A percentile compares a stretch with the other conserved stretches of the same genome.
These are phyloP conservation scores for Thaumetopoea pityocampa DNA, from an alignment of 1,140 invertebrate species.

Conservation along the genomic window DNA sequence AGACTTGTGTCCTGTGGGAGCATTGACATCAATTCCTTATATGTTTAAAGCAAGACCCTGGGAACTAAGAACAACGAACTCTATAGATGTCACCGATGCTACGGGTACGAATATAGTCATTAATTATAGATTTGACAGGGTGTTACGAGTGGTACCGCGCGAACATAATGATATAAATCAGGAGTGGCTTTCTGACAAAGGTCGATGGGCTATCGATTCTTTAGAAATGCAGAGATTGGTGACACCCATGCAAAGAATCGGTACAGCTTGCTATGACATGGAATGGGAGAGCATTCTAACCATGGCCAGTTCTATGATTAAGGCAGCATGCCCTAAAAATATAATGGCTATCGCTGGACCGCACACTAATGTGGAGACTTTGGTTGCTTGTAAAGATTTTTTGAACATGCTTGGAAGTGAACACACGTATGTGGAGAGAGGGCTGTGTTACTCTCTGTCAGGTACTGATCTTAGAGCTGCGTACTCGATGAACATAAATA, in stretches of 20 bases:
- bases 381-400: conserved; percentile 84
- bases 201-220: conserved; percentile 86
- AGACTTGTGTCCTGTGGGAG: conserved; percentile 99
- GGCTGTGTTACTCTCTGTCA: conserved; percentile 29
- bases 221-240: conserved; percentile 84
- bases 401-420: conserved; percentile 82
- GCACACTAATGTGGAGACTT: conserved; percentile 80
- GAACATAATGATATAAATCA: conserved; percentile 87
- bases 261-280: conserved; percentile 72
- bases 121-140: conserved; percentile 82
- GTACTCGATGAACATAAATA: conserved; percentile 54
- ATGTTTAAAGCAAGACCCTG: conserved; percentile 84
- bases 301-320: conserved; percentile 58
- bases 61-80: conserved; percentile 80
- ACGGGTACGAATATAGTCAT: conserved; percentile 86
- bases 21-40: conserved; percentile 98
- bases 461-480: conserved; percentile 42
- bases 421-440: conserved; percentile 47
- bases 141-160: conserved; percentile 83
- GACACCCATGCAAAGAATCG: conserved; percentile 79
- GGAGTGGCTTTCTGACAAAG: conserved; percentile 89
- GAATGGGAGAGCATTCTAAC: conserved; percentile 82
- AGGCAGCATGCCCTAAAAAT: conserved; percentile 38
- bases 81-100: conserved; percentile 86
- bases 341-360: conserved; percentile 82